Evolutionary conservation across 2,113 vertebrate species (phyloP), one percentile per base, ranked within the genome.

Genomic region (Romanogobio albipinnatus): DNA sequence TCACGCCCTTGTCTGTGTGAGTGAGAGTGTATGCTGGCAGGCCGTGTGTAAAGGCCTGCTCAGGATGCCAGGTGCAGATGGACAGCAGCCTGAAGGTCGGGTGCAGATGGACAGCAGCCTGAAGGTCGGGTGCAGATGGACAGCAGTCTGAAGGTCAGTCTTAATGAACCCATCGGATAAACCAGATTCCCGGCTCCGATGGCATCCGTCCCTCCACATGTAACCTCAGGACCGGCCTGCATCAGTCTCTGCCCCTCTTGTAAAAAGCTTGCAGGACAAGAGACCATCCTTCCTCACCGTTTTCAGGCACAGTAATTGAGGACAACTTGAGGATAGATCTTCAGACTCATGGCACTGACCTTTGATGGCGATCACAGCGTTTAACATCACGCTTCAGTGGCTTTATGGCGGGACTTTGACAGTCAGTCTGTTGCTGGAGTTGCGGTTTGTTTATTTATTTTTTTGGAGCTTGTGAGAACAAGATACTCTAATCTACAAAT

Each of bases 41-140:
- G 62, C 68, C 68, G 62, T 56, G 62, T 82, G 77, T 81, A 47
- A 81, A 84, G 70, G 84, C 43, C 76, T 80, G 53, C 24, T 66
- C 56, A 17, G 56, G 70, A 76, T 59, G 73, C 45, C 83, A 71
- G 53, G 39, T 15, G 9, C 87, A 88, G 85, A 86, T 88, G 77
- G 85, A 86, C 51, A 77, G 85, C 39, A 81, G 77, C 43, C 62
- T 88, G 84, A 86, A 86, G 82, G 85, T 88, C 81, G 6, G 39
- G 39, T 7, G 39, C 39, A 39, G 39, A 86, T 88, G 76, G 85
- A 86, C 51, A 77, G 85, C 39, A 81, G 77, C 43, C 62, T 88
- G 84, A 86, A 86, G 82, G 85, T 88, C 81, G 6, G 39, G 39
- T 7, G 39, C 39, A 39, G 39, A 86, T 88, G 76, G 85, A 86